These are phyloP conservation scores for Eunapius fragilis DNA, from an alignment of 37 sponge, comb jelly and placozoan species.

Conservation along the genomic window DNA sequence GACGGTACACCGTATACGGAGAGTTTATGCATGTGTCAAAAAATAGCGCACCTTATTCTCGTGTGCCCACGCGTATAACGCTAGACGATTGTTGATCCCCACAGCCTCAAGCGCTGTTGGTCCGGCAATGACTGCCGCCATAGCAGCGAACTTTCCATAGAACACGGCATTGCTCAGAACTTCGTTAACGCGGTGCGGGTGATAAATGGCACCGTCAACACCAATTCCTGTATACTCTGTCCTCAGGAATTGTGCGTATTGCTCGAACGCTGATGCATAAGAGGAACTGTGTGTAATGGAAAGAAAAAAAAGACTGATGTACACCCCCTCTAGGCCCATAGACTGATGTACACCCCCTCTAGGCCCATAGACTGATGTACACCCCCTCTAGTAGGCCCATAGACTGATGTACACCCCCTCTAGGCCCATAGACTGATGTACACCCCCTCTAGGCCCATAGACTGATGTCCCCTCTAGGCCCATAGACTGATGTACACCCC, in stretches of 20 bases:
- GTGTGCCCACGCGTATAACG: slow-evolving; percentile 70
- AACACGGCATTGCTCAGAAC: slow-evolving; percentile 58
- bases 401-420: too few relatives aligned
- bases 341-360: too few relatives aligned
- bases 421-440: too few relatives aligned
- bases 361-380: too few relatives aligned
- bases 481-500: too few relatives aligned
- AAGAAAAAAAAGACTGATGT: not conserved
- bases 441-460: too few relatives aligned
- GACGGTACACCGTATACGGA: not conserved
- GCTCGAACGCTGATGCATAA: slow-evolving; percentile 67
- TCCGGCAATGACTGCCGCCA: slow-evolving; percentile 54
- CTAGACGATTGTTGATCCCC: slow-evolving; percentile 59
- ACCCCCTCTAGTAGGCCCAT: too few relatives aligned
- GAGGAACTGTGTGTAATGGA: not conserved
- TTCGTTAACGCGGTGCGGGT: slow-evolving; percentile 54
- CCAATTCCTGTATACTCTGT: slow-evolving; percentile 70
- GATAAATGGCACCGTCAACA: slow-evolving; percentile 78
- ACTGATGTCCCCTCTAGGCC: too few relatives aligned
- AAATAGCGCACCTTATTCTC: slow-evolving; percentile 71
- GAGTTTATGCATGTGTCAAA: not conserved
- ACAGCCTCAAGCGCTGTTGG: slow-evolving; percentile 44
- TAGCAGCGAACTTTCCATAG: slow-evolving; percentile 36
- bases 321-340: too few relatives aligned
- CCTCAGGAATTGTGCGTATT: slow-evolving; percentile 68